Base-by-base conservation (phyloP, 2,113 vertebrate genomes). In the Acrocephalus arundinaceus region DNA sequence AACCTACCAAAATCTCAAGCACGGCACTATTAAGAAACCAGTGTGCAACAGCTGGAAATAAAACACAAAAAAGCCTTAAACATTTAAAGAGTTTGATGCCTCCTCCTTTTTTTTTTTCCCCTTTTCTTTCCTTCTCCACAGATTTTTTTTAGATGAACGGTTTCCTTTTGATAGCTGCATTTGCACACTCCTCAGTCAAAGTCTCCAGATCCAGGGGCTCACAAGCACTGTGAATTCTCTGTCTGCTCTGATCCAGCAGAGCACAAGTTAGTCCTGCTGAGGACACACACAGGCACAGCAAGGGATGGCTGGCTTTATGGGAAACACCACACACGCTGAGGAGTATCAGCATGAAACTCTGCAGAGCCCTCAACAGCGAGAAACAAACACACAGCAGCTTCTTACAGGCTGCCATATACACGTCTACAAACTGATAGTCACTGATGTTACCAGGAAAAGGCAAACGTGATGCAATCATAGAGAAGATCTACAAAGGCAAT, bases 31-130 rank as follows among this genome's bases (percentile, higher is more conserved):
- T 25, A 30, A 4, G 28, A 89, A 87, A 67, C 13, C 19, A 63
- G 13, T 2, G 8, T 7, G 4, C 14, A 72, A 23, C 17, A 80
- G 35, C 9, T 51, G 22, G 43, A 88, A 95, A 55, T 11, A 30
- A 39, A n/a, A 61, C 52, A 75, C 19, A 77, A 76, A 57, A 75
- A n/a, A 68, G 11, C 23, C 6, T 73, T 17, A 52, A 39, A 43
- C 4, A 4, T 23, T 76, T 13, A 23, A 85, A 59, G 28, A 45
- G 11, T 25, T 46, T 13, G 39, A 51, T 1, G 5, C 5, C 4
- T 48, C 3, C 11, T 37, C 6, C 33, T 22, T 22, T 9, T 6
- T 22, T 9, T 6, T 1, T 39, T 39, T 39, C 37, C 2, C 5
- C 7, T 23, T 74, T 54, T 31, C 51, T 20, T 57, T 43, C 16